Evolutionary conservation across 2,888 invertebrate genomes (phyloP).

Genomic region (Eueremaeus valkanovi): DNA sequence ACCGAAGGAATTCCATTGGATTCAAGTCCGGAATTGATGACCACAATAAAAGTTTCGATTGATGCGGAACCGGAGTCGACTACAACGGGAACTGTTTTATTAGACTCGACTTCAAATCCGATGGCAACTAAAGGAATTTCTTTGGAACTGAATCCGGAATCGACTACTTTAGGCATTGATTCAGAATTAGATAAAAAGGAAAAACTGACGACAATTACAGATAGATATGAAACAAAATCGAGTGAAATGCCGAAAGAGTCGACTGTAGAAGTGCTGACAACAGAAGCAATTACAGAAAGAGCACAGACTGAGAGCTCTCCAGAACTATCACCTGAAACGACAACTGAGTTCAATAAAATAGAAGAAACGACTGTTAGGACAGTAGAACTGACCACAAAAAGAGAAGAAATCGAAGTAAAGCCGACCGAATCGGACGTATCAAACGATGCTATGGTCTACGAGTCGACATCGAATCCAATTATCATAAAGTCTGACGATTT

Average conservation of each 20-base stretch:
- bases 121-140: too few species aligned
- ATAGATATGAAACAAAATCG: not conserved
- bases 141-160: not conserved
- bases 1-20: not conserved
- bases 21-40: not conserved
- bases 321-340: not conserved
- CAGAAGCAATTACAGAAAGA: not conserved
- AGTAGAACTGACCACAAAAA: not conserved
- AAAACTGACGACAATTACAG: not conserved
- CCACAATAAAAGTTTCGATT: not conserved
- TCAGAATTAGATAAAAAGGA: not conserved
- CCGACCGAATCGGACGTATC: not conserved
- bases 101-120: not conserved
- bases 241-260: not conserved
- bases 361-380: not conserved
- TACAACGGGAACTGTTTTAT: not conserved
- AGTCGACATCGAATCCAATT: not conserved
- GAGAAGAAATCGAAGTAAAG: not conserved
- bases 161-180: not conserved
- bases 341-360: not conserved
- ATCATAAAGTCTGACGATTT: constrained; percentile 7
- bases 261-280: not conserved
- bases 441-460: not conserved
- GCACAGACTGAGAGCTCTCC: not conserved
- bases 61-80: not conserved